Conservation (phyloP, 2,113 vertebrate genomes). For the Setophaga coronata region DNA sequence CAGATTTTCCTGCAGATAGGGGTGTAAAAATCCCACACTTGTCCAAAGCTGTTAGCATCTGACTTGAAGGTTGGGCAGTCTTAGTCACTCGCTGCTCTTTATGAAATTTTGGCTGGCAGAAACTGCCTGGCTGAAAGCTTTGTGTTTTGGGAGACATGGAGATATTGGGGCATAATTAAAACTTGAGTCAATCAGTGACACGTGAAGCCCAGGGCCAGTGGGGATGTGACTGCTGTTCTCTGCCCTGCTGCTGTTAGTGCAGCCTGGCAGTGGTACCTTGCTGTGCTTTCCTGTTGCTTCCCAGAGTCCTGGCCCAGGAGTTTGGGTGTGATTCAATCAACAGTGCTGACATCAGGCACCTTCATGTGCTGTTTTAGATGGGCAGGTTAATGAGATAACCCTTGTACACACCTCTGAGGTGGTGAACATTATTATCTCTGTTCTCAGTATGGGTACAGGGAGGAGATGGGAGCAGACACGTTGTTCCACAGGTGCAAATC, state of each 20-base stretch:
- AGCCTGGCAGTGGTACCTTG: neutral
- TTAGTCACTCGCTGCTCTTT: slow-evolving; percentile 80
- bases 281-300: neutral
- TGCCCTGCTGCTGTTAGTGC: neutral
- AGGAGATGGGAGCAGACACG: neutral
- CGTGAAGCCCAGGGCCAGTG: slow-evolving; percentile 9
- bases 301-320: neutral
- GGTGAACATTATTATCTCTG: neutral
- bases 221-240: neutral
- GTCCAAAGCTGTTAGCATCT: slow-evolving; percentile 95
- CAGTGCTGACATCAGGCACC: neutral
- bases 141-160: slow-evolving; percentile 56
- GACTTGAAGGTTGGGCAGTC: slow-evolving; percentile 77
- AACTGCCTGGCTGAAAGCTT: slow-evolving; percentile 53
- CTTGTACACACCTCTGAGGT: neutral
- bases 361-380: neutral
- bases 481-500: neutral
- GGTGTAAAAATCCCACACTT: slow-evolving; percentile 93
- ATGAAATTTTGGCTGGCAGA: slow-evolving; percentile 77
- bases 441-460: neutral
- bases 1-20: slow-evolving; percentile 85
- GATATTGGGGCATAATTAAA: slow-evolving; percentile 26
- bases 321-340: neutral
- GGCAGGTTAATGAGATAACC: neutral
- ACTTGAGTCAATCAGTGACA: slow-evolving; percentile 56